phyloP scores from a whole-genome alignment of 2,888 invertebrate genomes.

The Baccha elongata region DNA sequence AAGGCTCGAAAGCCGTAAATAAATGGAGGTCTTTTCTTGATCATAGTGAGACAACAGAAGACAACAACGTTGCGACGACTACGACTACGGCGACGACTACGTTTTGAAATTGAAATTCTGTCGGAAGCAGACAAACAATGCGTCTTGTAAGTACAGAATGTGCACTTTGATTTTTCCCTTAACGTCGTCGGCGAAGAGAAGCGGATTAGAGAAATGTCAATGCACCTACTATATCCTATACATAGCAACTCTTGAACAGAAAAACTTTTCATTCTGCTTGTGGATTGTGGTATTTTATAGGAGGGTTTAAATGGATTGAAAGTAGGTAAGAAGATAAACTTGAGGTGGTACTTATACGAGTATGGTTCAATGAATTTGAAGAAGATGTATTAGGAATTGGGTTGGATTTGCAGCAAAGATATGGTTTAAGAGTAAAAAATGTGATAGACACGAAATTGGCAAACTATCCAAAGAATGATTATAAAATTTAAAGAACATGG shows the following conservation, averaged over 20 bases:
- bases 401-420: neutral
- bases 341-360: neutral
- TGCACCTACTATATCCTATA: constrained; percentile 17
- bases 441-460: neutral
- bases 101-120: constrained; percentile 48
- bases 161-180: constrained; percentile 32
- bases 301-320: constrained; percentile 26
- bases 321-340: constrained; percentile 26
- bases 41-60: constrained; percentile 9
- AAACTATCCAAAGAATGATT: too few relatives aligned
- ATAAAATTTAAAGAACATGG: too few relatives aligned
- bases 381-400: constrained; percentile 26
- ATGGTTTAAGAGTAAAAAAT: too few relatives aligned
- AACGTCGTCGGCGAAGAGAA: neutral
- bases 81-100: constrained; percentile 9
- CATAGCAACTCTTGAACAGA: constrained; percentile 16
- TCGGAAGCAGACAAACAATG: constrained; percentile 46
- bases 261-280: constrained; percentile 7
- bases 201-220: constrained; percentile 30
- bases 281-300: constrained; percentile 2
- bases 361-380: constrained; percentile 15
- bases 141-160: constrained; percentile 32
- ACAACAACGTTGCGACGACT: neutral
- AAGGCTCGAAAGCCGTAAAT: constrained; percentile 20
- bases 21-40: neutral